Base-by-base conservation (phyloP, 1,140 invertebrate species). In the Notospermus geniculatus region DNA sequence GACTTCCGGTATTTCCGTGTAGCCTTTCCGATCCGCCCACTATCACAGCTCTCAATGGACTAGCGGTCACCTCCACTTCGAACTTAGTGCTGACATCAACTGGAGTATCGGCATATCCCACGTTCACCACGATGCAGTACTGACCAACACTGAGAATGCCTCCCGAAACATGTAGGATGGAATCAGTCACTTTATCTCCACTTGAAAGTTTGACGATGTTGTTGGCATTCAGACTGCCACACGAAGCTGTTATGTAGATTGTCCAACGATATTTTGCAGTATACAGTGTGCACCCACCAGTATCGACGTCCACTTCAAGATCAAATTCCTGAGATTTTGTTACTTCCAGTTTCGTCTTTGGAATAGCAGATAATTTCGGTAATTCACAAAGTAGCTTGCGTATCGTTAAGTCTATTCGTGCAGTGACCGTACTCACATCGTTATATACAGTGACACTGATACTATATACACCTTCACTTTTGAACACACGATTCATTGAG, bases 41-140 rank as follows among this genome's bases (percentile, higher is more conserved):
- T 41, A 75, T 68, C 1, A 75, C 27, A 2, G 74, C 71, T 52
- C 64, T 54, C 19, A 74, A 59, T 11, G 59, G 50, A 4, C 71
- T 67, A 7, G 66, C 45, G 1, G 59, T 29, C 0, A 75, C 64
- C 15, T 67, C 70, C 19, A 76, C 25, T 11, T 66, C 68, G 28
- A 69, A 70, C 36, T 60, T 29, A 1, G 60, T 54, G 1, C 29
- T 63, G 46, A 64, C 41, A 29, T 52, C 30, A 7, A 75, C 66
- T 25, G 71, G 70, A 4, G 73, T 77, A 36, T 68, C 45, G 2
- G 59, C 15, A 59, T 74, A 77, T 5, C 57, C 57, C 39, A 67
- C 64, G 2, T 9, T 55, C 55, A 72, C 67, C 15, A 59, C 41
- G 9, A 75, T 62, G 62, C 75, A 75, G 54, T 72, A 73, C 4